Evolutionary conservation across 1,140 invertebrate genomes (phyloP), one percentile per base, ranked within the genome.

Genomic region (Acromyrmex heyeri): DNA sequence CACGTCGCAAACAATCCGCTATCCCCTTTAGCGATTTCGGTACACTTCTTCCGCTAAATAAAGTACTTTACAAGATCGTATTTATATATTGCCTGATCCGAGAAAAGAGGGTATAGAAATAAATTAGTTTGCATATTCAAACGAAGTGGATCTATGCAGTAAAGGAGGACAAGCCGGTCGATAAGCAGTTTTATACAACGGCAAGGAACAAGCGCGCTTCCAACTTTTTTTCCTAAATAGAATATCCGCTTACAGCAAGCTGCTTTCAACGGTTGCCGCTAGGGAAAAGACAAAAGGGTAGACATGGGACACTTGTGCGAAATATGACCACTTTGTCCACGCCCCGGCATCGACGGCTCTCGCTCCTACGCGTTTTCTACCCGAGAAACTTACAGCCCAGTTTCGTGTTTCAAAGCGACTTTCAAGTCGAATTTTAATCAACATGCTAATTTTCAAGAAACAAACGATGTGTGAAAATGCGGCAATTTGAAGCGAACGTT

Each of bases 181-280:
- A 83, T 83, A 83, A 83, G 69, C 69, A 48, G 69, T 83, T 75
- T 83, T 83, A 75, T 75, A 82, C 55, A 50, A 61, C 38, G 38
- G 55, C 55, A 73, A 73, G 55, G 67, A 50, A 53, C 48, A 59
- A 82, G 78, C 21, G 18, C 24, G 79, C 69, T 83, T 61, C 55
- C 79, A 27, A 75, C 55, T 85, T 89, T 87, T 57, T 88, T 55
- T 62, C 65, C 81, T 92, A 92, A 93, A 90, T 92, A 89, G 87
- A 92, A 88, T 91, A 91, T 93, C 92, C 91, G 92, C 91, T 93
- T 92, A 91, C 88, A 81, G 86, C 87, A 78, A 90, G 89, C 73
- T 90, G 88, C 88, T 90, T 90, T 90, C 89, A 90, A 87, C 78
- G 27, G 59, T 72, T 61, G 88, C 48, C 82, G 57, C 73, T 78